phyloP scores from a whole-genome alignment of 37 sponge, comb jelly and placozoan species.

The Hexactinellida sp. region DNA sequence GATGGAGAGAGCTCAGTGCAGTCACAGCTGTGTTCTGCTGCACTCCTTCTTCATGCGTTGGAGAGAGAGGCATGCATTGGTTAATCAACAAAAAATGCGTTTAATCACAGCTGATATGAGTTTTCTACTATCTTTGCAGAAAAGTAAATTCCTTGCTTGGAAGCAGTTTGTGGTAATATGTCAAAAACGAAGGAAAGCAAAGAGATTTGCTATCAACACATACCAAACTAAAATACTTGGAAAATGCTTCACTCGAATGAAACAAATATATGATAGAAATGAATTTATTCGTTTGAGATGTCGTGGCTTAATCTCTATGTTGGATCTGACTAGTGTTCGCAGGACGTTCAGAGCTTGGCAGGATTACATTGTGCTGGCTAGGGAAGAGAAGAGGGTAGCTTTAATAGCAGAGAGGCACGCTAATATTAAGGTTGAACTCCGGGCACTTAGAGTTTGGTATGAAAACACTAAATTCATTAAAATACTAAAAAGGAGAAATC shows the following conservation, averaged over 20 bases:
- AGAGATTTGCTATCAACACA: background rate
- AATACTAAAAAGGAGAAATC: background rate
- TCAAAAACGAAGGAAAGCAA: background rate
- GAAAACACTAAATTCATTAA: background rate
- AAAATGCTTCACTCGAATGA: background rate
- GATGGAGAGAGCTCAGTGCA: background rate
- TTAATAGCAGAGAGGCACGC: background rate
- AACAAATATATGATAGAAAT: constrained; percentile 3
- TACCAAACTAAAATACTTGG: background rate
- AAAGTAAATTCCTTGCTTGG: background rate
- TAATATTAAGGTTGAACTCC: background rate
- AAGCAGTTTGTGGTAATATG: background rate
- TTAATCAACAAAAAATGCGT: background rate
- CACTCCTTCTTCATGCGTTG: background rate
- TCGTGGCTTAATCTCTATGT: background rate
- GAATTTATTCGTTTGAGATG: background rate
- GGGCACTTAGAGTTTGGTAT: background rate
- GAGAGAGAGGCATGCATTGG: background rate
- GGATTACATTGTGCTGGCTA: background rate
- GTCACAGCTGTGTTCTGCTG: background rate
- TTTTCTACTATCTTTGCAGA: background rate
- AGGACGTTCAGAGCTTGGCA: background rate
- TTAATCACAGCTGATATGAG: background rate
- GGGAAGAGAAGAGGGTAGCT: background rate
- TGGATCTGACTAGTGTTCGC: background rate